Base-by-base conservation (phyloP, 2,797 vertebrate genomes). In the Spatula versicolor region DNA sequence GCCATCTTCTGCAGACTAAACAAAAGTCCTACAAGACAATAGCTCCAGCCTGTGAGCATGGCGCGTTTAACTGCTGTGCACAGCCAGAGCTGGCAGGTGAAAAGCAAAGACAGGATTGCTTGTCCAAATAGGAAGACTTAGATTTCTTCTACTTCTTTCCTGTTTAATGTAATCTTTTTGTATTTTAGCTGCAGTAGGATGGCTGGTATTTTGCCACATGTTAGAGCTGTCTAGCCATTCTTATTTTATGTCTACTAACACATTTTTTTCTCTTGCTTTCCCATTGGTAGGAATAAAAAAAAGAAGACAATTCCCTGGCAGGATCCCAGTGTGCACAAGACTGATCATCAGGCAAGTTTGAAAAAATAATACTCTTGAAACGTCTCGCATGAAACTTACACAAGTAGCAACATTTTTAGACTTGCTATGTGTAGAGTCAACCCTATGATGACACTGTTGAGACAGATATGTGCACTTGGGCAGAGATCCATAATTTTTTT, bases 21-120 rank as follows among this genome's bases (percentile, higher is more conserved):
- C 81, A 94, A 35, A 88, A 79, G 20, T 55, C 77, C 31, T 46
- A 5, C 58, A 48, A 64, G 77, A 90, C 74, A 93, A 88, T 93
- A 33, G 74, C 3, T 4, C 46, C 55, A 75, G 77, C 37, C 52
- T 50, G 76, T 33, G 72, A 80, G 50, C 18, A 1, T 6, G 18
- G 58, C 28, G 18, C 71, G 52, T 73, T 92, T 63, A 75, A 23
- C 33, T 66, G 63, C 71, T 86, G 63, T 63, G 83, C 88, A 22
- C 73, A 94, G 86, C 80, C 90, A 93, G 90, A 90, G 78, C 59
- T 86, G 92, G 63, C 88, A 95, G 85, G 87, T 92, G 90, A 81
- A 79, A 72, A 66, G 60, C 9, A 37, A 52, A 60, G 59, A 79
- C 39, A 22, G 17, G 31, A 21, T 45, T 58, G 20, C 67, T 59